Evolutionary conservation across 1,140 invertebrate species (phyloP).

Genomic region (Cydia fagiglandana): DNA sequence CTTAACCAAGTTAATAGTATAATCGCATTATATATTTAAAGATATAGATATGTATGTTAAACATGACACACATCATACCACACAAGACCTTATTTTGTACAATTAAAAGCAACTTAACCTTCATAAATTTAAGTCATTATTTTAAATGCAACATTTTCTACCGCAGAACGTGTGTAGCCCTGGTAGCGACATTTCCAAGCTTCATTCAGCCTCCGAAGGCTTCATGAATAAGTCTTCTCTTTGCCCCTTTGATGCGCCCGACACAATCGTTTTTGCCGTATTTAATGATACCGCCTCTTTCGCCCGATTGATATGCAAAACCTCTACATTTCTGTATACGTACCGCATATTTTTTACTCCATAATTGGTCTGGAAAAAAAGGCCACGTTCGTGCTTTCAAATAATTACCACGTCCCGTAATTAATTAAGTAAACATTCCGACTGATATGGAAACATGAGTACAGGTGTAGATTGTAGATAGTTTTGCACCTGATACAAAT

Average conservation of each 20-base stretch:
- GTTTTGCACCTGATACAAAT: conserved; percentile 33
- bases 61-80: too few relatives aligned
- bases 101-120: background rate
- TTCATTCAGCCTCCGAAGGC: conserved; percentile 47
- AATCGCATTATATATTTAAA: too few relatives aligned
- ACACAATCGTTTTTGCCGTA: conserved; percentile 21
- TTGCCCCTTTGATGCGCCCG: conserved; percentile 33
- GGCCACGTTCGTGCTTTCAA: conserved; percentile 22
- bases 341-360: conserved; percentile 25
- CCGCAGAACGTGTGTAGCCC: conserved; percentile 6
- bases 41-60: too few relatives aligned
- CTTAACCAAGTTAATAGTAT: too few relatives aligned
- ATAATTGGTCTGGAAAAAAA: conserved; percentile 18
- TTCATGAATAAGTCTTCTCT: conserved; percentile 35
- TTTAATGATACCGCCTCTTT: conserved; percentile 57
- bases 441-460: conserved; percentile 20
- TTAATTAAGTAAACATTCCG: conserved; percentile 27
- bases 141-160: background rate
- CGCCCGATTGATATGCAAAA: conserved; percentile 72
- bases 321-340: conserved; percentile 45
- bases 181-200: background rate
- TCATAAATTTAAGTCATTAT: background rate
- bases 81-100: background rate
- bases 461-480: conserved; percentile 20
- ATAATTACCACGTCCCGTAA: conserved; percentile 11